Percentiles rank a stretch among this genome's conserved stretches.
Evolutionary conservation across 2,797 vertebrate species (phyloP).

Genomic region (Scyliorhinus canicula): DNA sequence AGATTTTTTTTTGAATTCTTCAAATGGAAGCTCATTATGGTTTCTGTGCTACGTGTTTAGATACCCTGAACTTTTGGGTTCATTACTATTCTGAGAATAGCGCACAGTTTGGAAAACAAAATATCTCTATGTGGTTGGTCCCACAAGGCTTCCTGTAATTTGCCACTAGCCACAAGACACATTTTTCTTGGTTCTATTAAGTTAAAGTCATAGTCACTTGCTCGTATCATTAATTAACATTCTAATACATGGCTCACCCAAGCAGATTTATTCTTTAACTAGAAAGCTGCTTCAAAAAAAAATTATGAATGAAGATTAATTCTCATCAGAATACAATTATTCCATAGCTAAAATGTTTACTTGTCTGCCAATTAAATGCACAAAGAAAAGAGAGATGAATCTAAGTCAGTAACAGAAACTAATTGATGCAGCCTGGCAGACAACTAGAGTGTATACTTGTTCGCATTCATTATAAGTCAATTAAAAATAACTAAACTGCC

Average conservation of each 20-base stretch:
- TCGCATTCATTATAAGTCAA: not conserved
- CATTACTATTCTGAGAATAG: conserved; percentile 6
- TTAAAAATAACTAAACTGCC: not conserved
- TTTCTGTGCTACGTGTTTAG: not conserved
- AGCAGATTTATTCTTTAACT: not conserved
- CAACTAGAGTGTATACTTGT: not conserved
- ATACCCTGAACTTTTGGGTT: not conserved
- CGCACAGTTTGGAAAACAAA: not conserved
- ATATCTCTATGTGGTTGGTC: not conserved
- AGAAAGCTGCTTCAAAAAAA: not conserved
- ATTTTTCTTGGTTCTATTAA: not conserved
- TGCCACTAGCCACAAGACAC: not conserved
- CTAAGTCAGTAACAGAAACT: not conserved
- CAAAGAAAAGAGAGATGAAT: not conserved
- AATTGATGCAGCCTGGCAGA: not conserved
- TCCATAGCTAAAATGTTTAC: not conserved
- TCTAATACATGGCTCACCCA: not conserved
- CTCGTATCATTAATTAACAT: not conserved
- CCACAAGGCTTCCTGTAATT: not conserved
- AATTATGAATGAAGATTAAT: not conserved
- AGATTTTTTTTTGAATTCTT: not conserved
- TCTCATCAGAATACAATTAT: not conserved
- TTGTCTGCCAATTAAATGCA: not conserved
- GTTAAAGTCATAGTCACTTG: not conserved
- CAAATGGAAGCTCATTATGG: too few species aligned